Base-by-base conservation (phyloP, 2,797 vertebrate genomes). In the Peromyscus melanophrys region DNA sequence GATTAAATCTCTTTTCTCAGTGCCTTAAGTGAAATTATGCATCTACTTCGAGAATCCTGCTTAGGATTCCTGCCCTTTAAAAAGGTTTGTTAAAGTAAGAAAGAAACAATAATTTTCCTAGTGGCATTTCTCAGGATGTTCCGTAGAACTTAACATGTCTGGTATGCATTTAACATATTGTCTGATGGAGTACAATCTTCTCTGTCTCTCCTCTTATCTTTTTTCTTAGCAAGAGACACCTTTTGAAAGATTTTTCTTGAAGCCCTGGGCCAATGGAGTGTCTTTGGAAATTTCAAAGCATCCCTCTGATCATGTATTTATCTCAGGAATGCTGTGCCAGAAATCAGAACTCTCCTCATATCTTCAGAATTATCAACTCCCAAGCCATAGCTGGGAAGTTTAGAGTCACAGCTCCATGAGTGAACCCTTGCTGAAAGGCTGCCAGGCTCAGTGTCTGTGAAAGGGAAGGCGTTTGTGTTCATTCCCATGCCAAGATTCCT, bases 271-370 rank as follows among this genome's bases (percentile, higher is more conserved):
- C 96, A 97, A 94, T 97, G 96, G 95, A 97, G 65, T 98, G 98
- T 99, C 99, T 99, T 98, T 99, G 99, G 99, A 99, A 99, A 99
- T 99, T 99, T 99, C 99, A 98, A 99, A 97, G 99, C 99, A 99
- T 99, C 99, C 99, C 99, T 99, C 99, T 99, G 99, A 99, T 99
- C 99, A 98, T 98, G 97, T 98, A 98, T 99, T 99, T 99, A 99
- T 99, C 99, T 99, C 99, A 99, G 99, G 99, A 99, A 99, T 99
- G 99, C 99, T 99, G 98, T 99, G 99, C 99, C 99, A 99, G 99
- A 99, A 99, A 99, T 99, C 99, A 99, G 99, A 99, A 99, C 98
- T 98, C 99, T 99, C 99, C 99, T 99, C 99, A 99, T 99, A 99
- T 99, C 99, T 99, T 99, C 99, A 99, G 99, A 99, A 99, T 99